Conservation (phyloP, 1,140 invertebrate species). For the Euborellia annulipes region DNA sequence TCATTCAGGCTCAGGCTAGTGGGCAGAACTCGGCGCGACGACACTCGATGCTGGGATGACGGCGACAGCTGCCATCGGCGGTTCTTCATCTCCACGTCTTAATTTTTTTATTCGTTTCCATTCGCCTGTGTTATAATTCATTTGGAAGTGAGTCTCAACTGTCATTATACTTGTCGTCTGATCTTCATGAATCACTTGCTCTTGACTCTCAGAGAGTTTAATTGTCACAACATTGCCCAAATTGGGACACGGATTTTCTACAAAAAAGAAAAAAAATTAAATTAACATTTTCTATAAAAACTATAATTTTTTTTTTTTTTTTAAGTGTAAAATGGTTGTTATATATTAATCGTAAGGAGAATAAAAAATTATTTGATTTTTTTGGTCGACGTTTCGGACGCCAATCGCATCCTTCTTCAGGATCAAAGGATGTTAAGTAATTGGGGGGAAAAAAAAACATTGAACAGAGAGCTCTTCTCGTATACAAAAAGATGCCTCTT, state of each 20-base stretch:
- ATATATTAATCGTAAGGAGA: too few species aligned
- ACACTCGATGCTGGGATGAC: conserved; percentile 18
- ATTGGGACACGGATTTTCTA: conserved; percentile 89
- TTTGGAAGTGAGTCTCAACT: conserved; percentile 88
- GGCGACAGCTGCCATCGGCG: conserved; percentile 12
- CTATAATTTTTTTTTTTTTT: too few species aligned
- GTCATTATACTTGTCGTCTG: conserved; percentile 56
- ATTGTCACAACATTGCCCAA: conserved; percentile 85
- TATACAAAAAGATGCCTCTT: too few species aligned
- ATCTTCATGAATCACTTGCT: conserved; percentile 59
- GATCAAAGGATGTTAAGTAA: too few species aligned
- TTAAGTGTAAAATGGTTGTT: too few species aligned
- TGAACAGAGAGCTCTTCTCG: too few species aligned
- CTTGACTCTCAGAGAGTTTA: conserved; percentile 75
- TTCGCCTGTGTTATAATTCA: conserved; percentile 90
- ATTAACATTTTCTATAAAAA: neutral
- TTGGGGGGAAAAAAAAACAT: too few species aligned
- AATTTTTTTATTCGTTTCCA: conserved; percentile 86
- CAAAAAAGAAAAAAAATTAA: conserved; percentile 20
- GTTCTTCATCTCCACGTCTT: conserved; percentile 20
- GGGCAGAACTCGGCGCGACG: conserved; percentile 23
- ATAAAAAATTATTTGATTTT: too few species aligned
- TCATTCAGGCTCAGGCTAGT: too few species aligned
- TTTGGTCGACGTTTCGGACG: too few species aligned
- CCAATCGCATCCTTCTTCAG: too few species aligned